These are phyloP conservation scores for Gasteruption jaculator DNA, from an alignment of 2,888 invertebrate species.

Conservation along the genomic window DNA sequence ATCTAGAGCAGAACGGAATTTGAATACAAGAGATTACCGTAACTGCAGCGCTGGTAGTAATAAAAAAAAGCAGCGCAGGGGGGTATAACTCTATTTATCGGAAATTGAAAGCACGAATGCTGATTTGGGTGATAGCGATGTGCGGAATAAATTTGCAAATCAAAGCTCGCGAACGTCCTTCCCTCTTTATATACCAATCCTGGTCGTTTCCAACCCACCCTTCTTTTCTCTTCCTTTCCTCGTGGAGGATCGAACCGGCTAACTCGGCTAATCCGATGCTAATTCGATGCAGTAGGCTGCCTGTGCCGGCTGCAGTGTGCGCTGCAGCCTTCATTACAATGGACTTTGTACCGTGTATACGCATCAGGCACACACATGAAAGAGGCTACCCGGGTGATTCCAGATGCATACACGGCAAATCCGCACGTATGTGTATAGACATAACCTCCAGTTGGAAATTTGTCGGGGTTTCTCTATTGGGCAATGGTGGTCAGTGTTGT, in stretches of 20 bases:
- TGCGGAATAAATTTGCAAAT: not conserved
- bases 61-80: no score
- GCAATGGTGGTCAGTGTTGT: no score
- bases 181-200: constrained; percentile 5
- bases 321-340: no score
- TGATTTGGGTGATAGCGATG: not conserved
- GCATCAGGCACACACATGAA: not conserved
- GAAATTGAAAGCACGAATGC: not conserved
- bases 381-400: not conserved
- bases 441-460: no score
- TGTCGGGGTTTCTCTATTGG: no score
- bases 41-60: no score
- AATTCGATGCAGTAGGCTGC: constrained; percentile 39
- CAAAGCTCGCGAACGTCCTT: constrained; percentile 1
- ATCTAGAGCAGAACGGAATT: no score
- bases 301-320: no score
- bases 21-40: no score
- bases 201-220: not conserved
- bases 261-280: constrained; percentile 45
- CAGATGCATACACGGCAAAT: no score
- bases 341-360: constrained; percentile 29
- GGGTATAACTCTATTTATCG: no score
- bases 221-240: constrained; percentile 1
- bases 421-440: no score
- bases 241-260: constrained; percentile 21